Base-by-base conservation (phyloP, 2,888 invertebrate species). In the Zhengitettix transpicula region DNA sequence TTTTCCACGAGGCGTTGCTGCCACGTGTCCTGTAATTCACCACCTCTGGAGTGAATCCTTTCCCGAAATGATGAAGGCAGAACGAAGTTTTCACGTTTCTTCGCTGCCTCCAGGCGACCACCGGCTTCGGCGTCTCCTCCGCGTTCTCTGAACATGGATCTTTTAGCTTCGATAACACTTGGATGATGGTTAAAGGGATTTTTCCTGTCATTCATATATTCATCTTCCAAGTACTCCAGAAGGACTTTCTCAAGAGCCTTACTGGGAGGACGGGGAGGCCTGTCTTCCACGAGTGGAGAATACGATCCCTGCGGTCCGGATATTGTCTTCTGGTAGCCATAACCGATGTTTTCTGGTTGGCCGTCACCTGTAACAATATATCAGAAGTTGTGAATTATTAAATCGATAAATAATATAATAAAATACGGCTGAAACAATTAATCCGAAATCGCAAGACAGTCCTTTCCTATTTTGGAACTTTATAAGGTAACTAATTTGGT, bases 1-100 rank as follows among this genome's bases (percentile, higher is more conserved):
- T 60, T 56, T 15, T 57, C 52, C n/a, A 72, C 64, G 17, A 71
- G 65, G 53, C 68, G 65, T 58, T 71, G 69, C 71, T 69, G 63
- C 71, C 66, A 61, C 71, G 61, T 67, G 71, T 76, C 65, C 77
- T 78, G 66, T 80, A 78, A 67, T 79, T 79, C 17, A 17, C 75
- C 67, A 14, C 42, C 47, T 10, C 44, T 42, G 11, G 55, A 11
- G 14, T 58, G 58, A 12, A 47, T 15, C 67, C 71, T 78, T 65
- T 81, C 81, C 64, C 81, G 76, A 64, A 81, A 82, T 1, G 77
- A 69, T 57, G 79, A 78, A 28, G 77, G 56, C 40, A n/a, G 9
- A 14, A 47, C n/a, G 40, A 40, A 12, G 51, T 10, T 17, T 17
- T 17, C 42, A n/a, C 15, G 55, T 9, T 11, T 59, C 8, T 75